Conservation (phyloP, 2,888 invertebrate genomes). For the Drosophila parthenogenetica region DNA sequence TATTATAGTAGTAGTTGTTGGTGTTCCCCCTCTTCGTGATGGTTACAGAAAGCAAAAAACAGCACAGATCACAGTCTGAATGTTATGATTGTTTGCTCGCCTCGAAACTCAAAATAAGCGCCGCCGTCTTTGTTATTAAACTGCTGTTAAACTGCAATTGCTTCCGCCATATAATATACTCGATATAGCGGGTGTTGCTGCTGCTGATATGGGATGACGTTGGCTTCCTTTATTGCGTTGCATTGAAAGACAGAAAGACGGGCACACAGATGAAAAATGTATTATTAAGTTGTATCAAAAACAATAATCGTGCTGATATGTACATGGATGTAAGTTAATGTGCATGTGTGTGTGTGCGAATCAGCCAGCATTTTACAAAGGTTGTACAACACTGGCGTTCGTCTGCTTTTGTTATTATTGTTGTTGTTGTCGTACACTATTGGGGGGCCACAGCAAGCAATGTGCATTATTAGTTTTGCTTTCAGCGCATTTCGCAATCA, state of each 20-base stretch:
- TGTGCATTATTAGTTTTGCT: conserved; percentile 49
- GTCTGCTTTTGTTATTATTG: conserved; percentile 49
- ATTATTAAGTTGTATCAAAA: conserved; percentile 59
- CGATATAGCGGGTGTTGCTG: conserved; percentile 13
- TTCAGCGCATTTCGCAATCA: conserved; percentile 70
- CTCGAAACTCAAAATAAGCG: conserved; percentile 31
- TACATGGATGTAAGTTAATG: conserved; percentile 16
- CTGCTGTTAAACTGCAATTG: conserved; percentile 34
- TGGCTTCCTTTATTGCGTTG: conserved; percentile 58
- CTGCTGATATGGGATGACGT: conserved; percentile 45
- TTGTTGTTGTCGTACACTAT: conserved; percentile 39
- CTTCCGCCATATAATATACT: conserved; percentile 63
- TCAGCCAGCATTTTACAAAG: conserved; percentile 30
- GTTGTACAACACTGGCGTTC: conserved; percentile 67
- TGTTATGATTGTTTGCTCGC: conserved; percentile 51
- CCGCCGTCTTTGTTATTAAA: conserved; percentile 53
- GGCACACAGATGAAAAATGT: conserved; percentile 56
- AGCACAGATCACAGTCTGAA: conserved; percentile 43
- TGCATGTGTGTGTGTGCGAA: conserved; percentile 33
- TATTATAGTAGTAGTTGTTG: neutral
- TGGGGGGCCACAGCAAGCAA: conserved; percentile 20
- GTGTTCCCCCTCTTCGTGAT: conserved; percentile 26
- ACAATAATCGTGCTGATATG: conserved; percentile 53
- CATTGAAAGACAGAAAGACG: conserved; percentile 42
- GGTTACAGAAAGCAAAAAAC: conserved; percentile 13